A percentile compares a stretch with the other conserved stretches of the same genome.
Evolutionary conservation across 2,113 vertebrate genomes (phyloP).

Genomic region (Eleginops maclovinus): DNA sequence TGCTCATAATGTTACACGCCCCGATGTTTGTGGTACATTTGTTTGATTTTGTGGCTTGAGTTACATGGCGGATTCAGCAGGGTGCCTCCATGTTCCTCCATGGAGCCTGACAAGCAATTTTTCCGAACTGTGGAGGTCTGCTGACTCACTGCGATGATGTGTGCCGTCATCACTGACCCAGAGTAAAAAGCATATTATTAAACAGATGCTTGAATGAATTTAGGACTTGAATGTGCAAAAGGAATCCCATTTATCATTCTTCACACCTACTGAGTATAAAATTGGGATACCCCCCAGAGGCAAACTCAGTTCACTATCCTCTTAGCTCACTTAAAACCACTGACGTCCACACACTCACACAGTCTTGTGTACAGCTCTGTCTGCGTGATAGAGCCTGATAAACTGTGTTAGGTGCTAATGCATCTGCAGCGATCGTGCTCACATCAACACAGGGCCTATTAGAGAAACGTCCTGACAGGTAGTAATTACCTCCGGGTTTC

Average conservation of each 20-base stretch:
- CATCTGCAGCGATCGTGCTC: constrained; percentile 30
- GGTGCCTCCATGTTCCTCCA: constrained; percentile 12
- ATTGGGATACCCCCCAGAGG: constrained; percentile 49
- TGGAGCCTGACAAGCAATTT: constrained; percentile 29
- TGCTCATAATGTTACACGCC: constrained; percentile 39
- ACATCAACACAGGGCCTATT: constrained; percentile 67
- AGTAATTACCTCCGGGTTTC: constrained; percentile 75
- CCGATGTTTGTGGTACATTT: constrained; percentile 33
- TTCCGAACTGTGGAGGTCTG: constrained; percentile 34
- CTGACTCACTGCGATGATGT: constrained; percentile 57
- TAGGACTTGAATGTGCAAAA: neutral
- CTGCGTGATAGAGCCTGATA: constrained; percentile 35
- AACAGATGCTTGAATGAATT: constrained; percentile 23
- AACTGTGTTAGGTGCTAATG: constrained; percentile 49
- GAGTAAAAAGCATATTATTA: constrained; percentile 1
- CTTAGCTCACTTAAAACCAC: neutral
- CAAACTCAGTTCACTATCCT: constrained; percentile 12
- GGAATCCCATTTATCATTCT: constrained; percentile 43
- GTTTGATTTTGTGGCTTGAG: constrained; percentile 56
- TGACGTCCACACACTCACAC: constrained; percentile 22
- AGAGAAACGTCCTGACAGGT: constrained; percentile 69
- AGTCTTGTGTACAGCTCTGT: constrained; percentile 1
- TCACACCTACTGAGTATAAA: constrained; percentile 39
- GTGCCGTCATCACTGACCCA: constrained; percentile 20
- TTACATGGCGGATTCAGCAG: constrained; percentile 64